Evolutionary conservation across 2,113 vertebrate genomes (phyloP), one percentile per base, ranked within the genome.

Genomic region (Nasalis larvatus): DNA sequence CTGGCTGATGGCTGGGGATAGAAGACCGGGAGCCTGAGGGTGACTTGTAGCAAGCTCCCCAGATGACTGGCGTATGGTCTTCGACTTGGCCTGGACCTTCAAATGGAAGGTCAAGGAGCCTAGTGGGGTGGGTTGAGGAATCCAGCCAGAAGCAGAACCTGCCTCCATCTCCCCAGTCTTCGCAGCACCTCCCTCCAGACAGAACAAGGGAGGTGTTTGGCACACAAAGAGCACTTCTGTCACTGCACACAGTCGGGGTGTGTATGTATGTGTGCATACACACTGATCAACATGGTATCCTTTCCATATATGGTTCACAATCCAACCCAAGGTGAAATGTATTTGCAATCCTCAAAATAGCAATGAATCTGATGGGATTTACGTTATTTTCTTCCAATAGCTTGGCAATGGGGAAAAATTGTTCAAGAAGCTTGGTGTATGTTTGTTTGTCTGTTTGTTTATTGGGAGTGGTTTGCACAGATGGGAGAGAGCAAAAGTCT

Each of bases 171-270:
- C 32, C 58, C 13, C 4, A 47, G 1, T 66, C 54, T 54, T 74
- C 42, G 4, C 10, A 40, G 52, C n/a, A 63, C 20, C 37, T 56
- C 54, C 45, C 30, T 86, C n/a, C 30, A 35, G 25, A 47, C 18
- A 80, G 35, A 58, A 58, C 14, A 73, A 76, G 35, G 42, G 8
- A 8, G 6, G 32, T 8, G 6, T 49, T 3, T 23, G 47, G 58
- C 21, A 49, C 40, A 47, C 32, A 66, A 27, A 52, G 23, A 60
- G 40, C 66, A 35, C 37, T 45, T 56, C 27, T 52, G 12, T 37
- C 20, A 6, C 18, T 23, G n/a, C 1, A 9, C 20, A 16, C 18
- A 8, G 2, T 5, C 30, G 30, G 14, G 11, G 6, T 18, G 1
- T 30, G 21, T 27, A 32, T 4, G 23, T 21, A 25, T n/a, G 52